Percentiles rank a stretch among this genome's conserved stretches.
Conservation (phyloP, 2,113 vertebrate genomes). For the Dunckerocampus dactyliophorus region DNA sequence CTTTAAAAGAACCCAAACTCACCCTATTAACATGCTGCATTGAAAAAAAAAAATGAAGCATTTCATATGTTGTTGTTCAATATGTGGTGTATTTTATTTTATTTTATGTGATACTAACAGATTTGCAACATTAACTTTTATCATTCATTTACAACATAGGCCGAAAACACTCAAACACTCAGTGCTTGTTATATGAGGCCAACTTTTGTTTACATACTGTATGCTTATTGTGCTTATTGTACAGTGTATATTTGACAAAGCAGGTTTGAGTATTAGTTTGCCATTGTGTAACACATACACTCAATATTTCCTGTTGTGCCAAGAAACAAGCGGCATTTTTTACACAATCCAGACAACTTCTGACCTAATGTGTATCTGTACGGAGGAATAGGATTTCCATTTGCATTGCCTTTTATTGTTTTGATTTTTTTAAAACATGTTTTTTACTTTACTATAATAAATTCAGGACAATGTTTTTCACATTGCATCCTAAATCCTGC, state of each 20-base stretch:
- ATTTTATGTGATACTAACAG: constrained; percentile 23
- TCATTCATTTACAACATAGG: constrained; percentile 15
- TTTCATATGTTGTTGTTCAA: not conserved
- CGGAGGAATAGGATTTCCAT: not conserved
- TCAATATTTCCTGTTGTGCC: constrained; percentile 29
- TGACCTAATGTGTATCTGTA: not conserved
- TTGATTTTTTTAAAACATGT: constrained; percentile 27
- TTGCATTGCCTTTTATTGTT: constrained; percentile 15
- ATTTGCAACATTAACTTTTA: constrained; percentile 9
- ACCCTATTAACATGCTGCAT: constrained; percentile 20
- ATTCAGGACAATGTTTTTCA: not conserved
- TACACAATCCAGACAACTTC: constrained; percentile 6
- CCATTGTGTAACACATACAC: not conserved
- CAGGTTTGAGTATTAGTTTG: constrained; percentile 2
- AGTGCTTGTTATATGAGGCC: not conserved
- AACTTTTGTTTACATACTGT: constrained; percentile 15
- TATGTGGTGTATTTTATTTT: constrained; percentile 34
- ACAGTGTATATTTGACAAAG: constrained; percentile 13
- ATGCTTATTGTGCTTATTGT: constrained; percentile 33
- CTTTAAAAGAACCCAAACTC: constrained; percentile 54
- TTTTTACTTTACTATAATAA: constrained; percentile 1
- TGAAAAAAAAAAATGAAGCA: constrained; percentile 8
- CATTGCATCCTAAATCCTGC: not conserved
- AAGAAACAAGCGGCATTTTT: constrained; percentile 24
- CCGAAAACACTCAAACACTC: constrained; percentile 8